Conservation (phyloP, 2,797 vertebrate genomes). For the Sebastes wilsoni region DNA sequence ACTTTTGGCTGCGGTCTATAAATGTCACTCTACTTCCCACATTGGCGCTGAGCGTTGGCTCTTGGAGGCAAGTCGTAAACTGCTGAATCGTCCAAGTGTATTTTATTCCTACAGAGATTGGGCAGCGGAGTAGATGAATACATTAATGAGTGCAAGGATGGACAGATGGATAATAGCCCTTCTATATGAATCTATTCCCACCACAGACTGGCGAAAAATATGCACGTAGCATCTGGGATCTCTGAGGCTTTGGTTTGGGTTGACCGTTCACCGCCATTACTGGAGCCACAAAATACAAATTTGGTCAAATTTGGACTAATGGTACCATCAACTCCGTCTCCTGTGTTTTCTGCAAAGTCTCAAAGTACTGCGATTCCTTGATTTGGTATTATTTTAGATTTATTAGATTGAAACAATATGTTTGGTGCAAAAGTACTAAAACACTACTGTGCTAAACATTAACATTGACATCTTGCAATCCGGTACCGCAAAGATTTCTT, state of each 20-base stretch:
- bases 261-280: not conserved
- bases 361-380: not conserved
- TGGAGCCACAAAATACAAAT: not conserved
- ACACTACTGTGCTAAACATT: not conserved
- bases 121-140: conserved; percentile 10
- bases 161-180: conserved; percentile 65
- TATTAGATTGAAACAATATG: not conserved
- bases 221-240: conserved; percentile 26
- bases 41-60: conserved; percentile 6
- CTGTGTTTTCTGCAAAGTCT: not conserved
- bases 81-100: not conserved
- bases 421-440: not conserved
- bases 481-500: not conserved
- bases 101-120: not conserved
- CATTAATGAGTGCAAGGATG: conserved; percentile 5
- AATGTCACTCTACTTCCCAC: not conserved
- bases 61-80: not conserved
- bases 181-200: conserved; percentile 48
- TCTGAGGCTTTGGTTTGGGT: not conserved
- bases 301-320: not conserved
- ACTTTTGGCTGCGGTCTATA: not conserved
- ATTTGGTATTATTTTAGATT: not conserved
- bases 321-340: not conserved
- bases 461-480: not conserved
- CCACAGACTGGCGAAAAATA: conserved; percentile 20